Conservation (phyloP, 1,140 invertebrate species). For the Octopus bimaculoides region DNA sequence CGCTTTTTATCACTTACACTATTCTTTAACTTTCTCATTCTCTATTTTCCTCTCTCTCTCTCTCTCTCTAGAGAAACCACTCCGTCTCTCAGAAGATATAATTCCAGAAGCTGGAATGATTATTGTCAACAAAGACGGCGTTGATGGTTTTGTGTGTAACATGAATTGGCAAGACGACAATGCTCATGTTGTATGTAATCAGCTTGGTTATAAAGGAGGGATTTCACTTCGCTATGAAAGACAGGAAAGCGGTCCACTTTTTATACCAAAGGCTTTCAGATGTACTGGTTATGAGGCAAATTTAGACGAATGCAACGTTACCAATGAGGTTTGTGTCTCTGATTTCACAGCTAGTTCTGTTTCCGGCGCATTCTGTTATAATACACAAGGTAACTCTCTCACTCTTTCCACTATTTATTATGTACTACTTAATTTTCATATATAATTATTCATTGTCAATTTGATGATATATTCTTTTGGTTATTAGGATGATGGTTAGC, state of each 20-base stretch:
- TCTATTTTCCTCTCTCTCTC: not conserved
- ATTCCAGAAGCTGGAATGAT: slow-evolving; percentile 25
- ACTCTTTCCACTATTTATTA: too few species aligned
- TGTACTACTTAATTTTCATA: not conserved
- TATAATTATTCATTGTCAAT: too few species aligned
- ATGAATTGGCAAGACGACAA: slow-evolving; percentile 33
- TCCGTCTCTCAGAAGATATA: not conserved
- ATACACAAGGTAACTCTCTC: slow-evolving; percentile 18
- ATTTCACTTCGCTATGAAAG: slow-evolving; percentile 21
- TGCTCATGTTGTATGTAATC: slow-evolving; percentile 31
- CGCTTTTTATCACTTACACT: too few species aligned
- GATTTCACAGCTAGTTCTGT: not conserved
- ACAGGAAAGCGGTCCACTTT: slow-evolving; percentile 19
- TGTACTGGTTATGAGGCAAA: slow-evolving; percentile 26
- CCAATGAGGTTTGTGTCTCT: not conserved
- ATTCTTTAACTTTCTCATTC: too few species aligned
- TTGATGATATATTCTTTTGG: too few species aligned
- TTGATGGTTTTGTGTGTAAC: slow-evolving; percentile 38
- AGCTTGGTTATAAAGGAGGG: slow-evolving; percentile 29
- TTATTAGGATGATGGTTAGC: too few species aligned
- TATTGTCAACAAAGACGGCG: slow-evolving; percentile 22
- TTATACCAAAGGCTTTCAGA: slow-evolving; percentile 19
- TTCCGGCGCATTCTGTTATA: slow-evolving; percentile 36
- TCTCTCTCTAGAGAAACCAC: not conserved
- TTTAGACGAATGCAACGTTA: slow-evolving; percentile 23